Evolutionary conservation across 2,797 vertebrate genomes (phyloP).

Genomic region (Karalla daura): DNA sequence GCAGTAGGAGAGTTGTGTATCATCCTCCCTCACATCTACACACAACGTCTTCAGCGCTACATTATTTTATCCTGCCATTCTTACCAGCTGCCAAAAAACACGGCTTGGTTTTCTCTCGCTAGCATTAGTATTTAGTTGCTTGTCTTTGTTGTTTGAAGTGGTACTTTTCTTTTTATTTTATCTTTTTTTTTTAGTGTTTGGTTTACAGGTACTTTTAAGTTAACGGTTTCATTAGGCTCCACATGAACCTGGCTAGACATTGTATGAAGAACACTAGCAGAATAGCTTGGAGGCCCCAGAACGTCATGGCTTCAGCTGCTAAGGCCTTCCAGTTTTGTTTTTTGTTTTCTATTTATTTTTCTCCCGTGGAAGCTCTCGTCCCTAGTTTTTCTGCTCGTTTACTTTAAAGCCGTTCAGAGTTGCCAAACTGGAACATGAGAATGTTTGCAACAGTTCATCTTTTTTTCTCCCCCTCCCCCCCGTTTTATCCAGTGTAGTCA

Average conservation of each 20-base stretch:
- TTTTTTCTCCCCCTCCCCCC: background rate
- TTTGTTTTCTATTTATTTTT: conserved; percentile 26
- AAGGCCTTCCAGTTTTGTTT: conserved; percentile 74
- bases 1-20: conserved; percentile 91
- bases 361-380: conserved; percentile 78
- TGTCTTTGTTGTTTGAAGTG: conserved; percentile 82
- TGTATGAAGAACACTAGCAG: conserved; percentile 85
- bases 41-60: conserved; percentile 85
- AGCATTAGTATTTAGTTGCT: conserved; percentile 78
- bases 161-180: conserved; percentile 82
- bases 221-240: conserved; percentile 85
- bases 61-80: conserved; percentile 82
- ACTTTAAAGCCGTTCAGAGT: conserved; percentile 52
- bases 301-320: conserved; percentile 83
- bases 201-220: conserved; percentile 92
- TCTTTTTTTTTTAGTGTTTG: conserved; percentile 84
- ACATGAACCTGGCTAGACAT: conserved; percentile 79
- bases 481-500: background rate
- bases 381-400: conserved; percentile 71
- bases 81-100: conserved; percentile 85
- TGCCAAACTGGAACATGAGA: conserved; percentile 73
- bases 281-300: conserved; percentile 79
- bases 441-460: conserved; percentile 47
- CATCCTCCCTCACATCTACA: conserved; percentile 81
- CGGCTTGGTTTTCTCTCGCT: conserved; percentile 64